Evolutionary conservation across 2,797 vertebrate genomes (phyloP), one percentile per base, ranked within the genome.

Genomic region (Epinephelus coioides): DNA sequence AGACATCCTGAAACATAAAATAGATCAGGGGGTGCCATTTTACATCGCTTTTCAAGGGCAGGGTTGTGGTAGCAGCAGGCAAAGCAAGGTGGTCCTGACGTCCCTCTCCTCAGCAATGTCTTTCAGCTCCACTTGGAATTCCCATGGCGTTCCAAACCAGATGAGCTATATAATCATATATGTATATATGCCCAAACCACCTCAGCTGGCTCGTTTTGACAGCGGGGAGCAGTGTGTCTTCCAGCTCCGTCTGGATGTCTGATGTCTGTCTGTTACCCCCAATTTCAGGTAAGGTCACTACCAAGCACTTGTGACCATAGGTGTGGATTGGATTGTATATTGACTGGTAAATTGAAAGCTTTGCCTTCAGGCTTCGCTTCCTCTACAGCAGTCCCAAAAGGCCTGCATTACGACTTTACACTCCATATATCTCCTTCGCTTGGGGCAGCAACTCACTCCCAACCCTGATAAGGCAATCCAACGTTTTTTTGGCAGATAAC

Each of bases 281-380:
- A 40, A n/a, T 70, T 49, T 15, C 40, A 12, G 40, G n/a, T 43
- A 51, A 1, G 12, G 34, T 44, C 23, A 13, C 21, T 14, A 44
- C 23, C 18, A 17, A 59, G 40, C 25, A 13, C 14, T 38, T 0
- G 30, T 23, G 3, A 27, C 61, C 9, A 5, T 30, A 34, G 19
- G 13, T 63, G 18, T 62, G 8, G 49, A 53, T 13, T 63, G 23
- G 9, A 73, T 30, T 73, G 23, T n/a, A 27, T 25, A 46, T 62
- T 2, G 2, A 46, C 14, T 17, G 21, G 14, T 23, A 6, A 60
- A 60, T 43, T 14, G 1, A 57, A 21, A 54, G 51, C 51, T 54
- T 21, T 8, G 10, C 50, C 50, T 27, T 40, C 30, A 59, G 56
- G 54, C 15, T 30, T 1, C 27, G 25, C 54, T 59, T 30, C 30